A percentile compares a stretch with the other conserved stretches of the same genome.
Conservation (phyloP, 2,113 vertebrate genomes). For the Clarias magur region DNA sequence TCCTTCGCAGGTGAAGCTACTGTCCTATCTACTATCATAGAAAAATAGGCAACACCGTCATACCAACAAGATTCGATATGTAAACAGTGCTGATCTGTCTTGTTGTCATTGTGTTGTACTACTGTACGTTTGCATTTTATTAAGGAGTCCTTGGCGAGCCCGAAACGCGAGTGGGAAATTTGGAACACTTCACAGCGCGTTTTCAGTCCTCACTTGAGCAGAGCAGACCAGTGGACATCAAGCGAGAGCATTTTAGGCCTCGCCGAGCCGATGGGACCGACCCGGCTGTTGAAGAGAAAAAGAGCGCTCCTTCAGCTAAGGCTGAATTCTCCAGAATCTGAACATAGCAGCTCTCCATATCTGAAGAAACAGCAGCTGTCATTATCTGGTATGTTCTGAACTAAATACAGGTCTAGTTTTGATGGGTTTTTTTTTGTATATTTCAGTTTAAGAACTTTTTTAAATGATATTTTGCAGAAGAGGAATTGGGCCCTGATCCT, state of each 20-base stretch:
- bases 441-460: too few relatives aligned
- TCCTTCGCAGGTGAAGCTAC: not conserved
- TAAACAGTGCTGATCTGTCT: not conserved
- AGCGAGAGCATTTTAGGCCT: conserved; percentile 69
- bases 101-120: too few relatives aligned
- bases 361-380: conserved; percentile 54
- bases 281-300: conserved; percentile 68
- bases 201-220: conserved; percentile 17
- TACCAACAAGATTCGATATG: not conserved
- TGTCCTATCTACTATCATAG: not conserved
- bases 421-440: too few relatives aligned
- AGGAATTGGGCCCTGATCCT: conserved; percentile 67
- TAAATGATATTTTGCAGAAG: conserved; percentile 65
- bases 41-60: not conserved
- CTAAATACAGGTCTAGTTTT: not conserved
- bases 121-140: not conserved
- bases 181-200: conserved; percentile 64
- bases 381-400: not conserved
- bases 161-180: conserved; percentile 66
- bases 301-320: conserved; percentile 65
- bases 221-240: conserved; percentile 61
- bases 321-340: conserved; percentile 49
- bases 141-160: conserved; percentile 65
- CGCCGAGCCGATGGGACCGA: conserved; percentile 49
- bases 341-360: conserved; percentile 57